Conservation (phyloP, 2,797 vertebrate genomes). For the Naso thynnoides region DNA sequence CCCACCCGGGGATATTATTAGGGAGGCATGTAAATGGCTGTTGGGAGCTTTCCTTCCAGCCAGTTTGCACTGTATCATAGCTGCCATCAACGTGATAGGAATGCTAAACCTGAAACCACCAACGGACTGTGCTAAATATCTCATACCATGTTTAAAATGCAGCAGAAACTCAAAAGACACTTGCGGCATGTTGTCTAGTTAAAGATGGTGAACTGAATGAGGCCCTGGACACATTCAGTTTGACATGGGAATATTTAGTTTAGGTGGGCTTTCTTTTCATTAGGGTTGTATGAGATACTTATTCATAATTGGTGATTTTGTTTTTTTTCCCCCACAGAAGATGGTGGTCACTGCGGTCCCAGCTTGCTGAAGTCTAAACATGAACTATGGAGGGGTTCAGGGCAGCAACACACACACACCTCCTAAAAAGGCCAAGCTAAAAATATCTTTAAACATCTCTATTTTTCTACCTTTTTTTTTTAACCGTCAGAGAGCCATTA, state of each 20-base stretch:
- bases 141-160: slow-evolving; percentile 28
- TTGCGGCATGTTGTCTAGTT: slow-evolving; percentile 55
- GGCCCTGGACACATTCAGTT: slow-evolving; percentile 40
- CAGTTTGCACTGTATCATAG: slow-evolving; percentile 14
- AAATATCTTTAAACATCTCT: too few relatives aligned
- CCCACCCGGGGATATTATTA: neutral
- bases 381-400: too few relatives aligned
- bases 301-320: too few relatives aligned
- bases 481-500: too few relatives aligned
- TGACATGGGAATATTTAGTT: slow-evolving; percentile 14
- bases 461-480: too few relatives aligned
- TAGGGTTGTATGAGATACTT: too few relatives aligned
- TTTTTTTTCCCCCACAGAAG: too few relatives aligned
- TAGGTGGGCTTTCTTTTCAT: neutral
- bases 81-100: slow-evolving; percentile 59
- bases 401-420: too few relatives aligned
- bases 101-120: slow-evolving; percentile 9
- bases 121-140: neutral
- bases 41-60: slow-evolving; percentile 12
- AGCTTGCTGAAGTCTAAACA: too few relatives aligned
- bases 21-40: slow-evolving; percentile 35
- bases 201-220: slow-evolving; percentile 24
- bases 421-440: too few relatives aligned
- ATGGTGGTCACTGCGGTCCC: too few relatives aligned
- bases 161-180: slow-evolving; percentile 30